Conservation (phyloP, 2,888 invertebrate genomes). For the Hesperia comma region DNA sequence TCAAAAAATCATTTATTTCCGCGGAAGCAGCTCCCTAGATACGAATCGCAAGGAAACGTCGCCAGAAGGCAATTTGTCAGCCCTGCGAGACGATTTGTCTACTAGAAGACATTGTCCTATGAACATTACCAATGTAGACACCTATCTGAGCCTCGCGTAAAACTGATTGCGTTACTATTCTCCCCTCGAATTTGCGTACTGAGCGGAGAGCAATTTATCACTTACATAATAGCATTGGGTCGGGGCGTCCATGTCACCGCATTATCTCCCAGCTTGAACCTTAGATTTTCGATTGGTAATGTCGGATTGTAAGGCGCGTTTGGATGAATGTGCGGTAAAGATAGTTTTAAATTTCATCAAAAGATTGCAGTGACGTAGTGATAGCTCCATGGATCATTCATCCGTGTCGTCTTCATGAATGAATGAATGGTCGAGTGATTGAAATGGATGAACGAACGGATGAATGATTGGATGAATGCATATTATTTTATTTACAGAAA, state of each 20-base stretch:
- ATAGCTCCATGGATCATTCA: too few species aligned
- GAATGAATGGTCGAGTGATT: too few species aligned
- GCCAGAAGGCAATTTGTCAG: constrained; percentile 31
- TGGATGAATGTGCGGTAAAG: neutral
- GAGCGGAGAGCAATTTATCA: constrained; percentile 78
- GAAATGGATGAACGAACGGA: too few species aligned
- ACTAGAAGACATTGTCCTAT: constrained; percentile 33
- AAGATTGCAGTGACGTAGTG: too few species aligned
- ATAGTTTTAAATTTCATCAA: neutral
- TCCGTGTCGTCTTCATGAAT: too few species aligned
- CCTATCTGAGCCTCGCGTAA: constrained; percentile 74
- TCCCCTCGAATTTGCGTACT: constrained; percentile 78
- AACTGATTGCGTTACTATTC: constrained; percentile 75
- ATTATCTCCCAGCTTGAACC: constrained; percentile 17
- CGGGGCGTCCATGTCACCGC: constrained; percentile 20
- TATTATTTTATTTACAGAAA: too few species aligned
- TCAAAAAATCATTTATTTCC: constrained; percentile 23
- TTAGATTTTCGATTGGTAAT: constrained; percentile 30
- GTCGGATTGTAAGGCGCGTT: constrained; percentile 1
- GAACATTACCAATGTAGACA: constrained; percentile 62
- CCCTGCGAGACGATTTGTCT: constrained; percentile 28
- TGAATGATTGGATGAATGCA: too few species aligned
- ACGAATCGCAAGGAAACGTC: constrained; percentile 23
- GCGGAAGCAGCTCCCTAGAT: constrained; percentile 18
- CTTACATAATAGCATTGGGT: constrained; percentile 53